Percentiles rank a stretch among this genome's conserved stretches.
Conservation (phyloP, 1,140 invertebrate genomes). For the Drosophila nannoptera region DNA sequence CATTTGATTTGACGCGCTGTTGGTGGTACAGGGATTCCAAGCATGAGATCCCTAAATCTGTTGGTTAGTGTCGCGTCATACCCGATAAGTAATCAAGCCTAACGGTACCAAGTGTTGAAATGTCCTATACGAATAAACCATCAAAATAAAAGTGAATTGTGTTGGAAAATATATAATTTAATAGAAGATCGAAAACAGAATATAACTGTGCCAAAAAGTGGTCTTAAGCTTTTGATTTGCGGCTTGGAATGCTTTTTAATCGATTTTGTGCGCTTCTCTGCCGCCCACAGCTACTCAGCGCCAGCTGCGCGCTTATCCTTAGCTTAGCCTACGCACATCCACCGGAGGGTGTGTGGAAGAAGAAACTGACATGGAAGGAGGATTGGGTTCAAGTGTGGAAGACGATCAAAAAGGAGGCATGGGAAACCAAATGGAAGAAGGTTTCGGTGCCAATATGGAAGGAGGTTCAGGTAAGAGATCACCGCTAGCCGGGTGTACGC, state of each 20-base stretch:
- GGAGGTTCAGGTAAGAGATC: constrained; percentile 80
- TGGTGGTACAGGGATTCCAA: constrained; percentile 75
- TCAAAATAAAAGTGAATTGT: constrained; percentile 8
- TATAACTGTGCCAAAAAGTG: constrained; percentile 11
- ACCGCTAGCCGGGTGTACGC: not conserved
- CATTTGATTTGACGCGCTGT: constrained; percentile 74
- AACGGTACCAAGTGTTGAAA: constrained; percentile 9
- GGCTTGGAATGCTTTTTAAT: constrained; percentile 16
- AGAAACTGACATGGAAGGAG: constrained; percentile 87
- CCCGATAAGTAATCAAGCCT: not conserved
- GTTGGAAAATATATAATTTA: constrained; percentile 8
- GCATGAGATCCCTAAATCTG: constrained; percentile 78
- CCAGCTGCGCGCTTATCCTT: constrained; percentile 76
- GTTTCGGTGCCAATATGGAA: constrained; percentile 84
- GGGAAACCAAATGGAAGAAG: constrained; percentile 82
- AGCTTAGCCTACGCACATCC: constrained; percentile 79
- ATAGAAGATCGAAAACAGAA: not conserved
- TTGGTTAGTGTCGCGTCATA: constrained; percentile 67
- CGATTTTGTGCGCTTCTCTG: constrained; percentile 16
- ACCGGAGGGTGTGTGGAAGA: constrained; percentile 85
- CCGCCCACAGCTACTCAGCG: constrained; percentile 68
- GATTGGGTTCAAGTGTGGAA: constrained; percentile 87
- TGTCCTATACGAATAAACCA: not conserved
- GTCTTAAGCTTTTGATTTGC: not conserved
- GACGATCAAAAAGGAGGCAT: constrained; percentile 87